phyloP scores from a whole-genome alignment of 2,888 invertebrate species.

The Dusona sp. region DNA sequence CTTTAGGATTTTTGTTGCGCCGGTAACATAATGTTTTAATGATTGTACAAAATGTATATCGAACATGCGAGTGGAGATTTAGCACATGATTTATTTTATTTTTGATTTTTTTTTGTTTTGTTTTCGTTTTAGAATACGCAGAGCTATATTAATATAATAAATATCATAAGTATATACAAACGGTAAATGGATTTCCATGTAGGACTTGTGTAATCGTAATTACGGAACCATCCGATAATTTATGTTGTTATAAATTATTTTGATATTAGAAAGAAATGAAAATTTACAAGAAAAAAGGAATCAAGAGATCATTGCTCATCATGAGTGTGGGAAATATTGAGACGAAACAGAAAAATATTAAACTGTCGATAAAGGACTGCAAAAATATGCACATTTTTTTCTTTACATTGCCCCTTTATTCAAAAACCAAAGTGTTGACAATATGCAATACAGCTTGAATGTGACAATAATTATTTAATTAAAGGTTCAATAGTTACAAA shows the following conservation, averaged over 20 bases:
- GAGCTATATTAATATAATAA: conserved; percentile 55
- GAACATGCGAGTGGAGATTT: conserved; percentile 47
- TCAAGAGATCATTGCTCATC: conserved; percentile 6
- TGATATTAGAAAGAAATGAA: conserved; percentile 52
- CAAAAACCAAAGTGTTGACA: conserved; percentile 37
- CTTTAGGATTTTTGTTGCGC: conserved; percentile 60
- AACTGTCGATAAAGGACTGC: not conserved
- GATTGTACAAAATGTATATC: conserved; percentile 67
- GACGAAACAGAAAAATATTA: not conserved
- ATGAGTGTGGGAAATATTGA: not conserved
- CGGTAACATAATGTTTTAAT: conserved; percentile 57
- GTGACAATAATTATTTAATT: conserved; percentile 56
- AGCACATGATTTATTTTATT: conserved; percentile 18
- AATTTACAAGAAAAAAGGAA: conserved; percentile 18
- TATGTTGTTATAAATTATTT: conserved; percentile 52
- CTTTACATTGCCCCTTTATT: conserved; percentile 32
- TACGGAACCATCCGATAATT: conserved; percentile 47
- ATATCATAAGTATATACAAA: conserved; percentile 53
- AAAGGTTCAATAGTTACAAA: conserved; percentile 52
- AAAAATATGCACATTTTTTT: conserved; percentile 7
- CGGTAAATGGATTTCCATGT: conserved; percentile 58
- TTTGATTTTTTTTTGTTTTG: conserved; percentile 23
- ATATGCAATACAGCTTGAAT: conserved; percentile 44
- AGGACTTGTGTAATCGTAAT: conserved; percentile 45
- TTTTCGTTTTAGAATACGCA: conserved; percentile 48